These are phyloP conservation scores for Tenthredo livida DNA, from an alignment of 2,888 invertebrate genomes.

Conservation along the genomic window DNA sequence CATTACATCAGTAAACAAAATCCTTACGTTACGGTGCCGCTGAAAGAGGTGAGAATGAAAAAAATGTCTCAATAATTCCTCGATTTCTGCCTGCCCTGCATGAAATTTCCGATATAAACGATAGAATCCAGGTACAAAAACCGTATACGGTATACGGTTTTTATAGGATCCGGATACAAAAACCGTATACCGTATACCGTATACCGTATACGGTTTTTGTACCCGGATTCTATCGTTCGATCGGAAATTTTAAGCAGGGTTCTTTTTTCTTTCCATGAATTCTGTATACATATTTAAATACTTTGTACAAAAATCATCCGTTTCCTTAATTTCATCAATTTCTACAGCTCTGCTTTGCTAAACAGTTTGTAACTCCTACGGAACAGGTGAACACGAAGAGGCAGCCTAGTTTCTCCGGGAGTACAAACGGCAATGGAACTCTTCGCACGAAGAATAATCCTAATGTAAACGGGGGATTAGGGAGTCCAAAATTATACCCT, in stretches of 20 bases:
- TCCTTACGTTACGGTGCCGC: conserved; percentile 90
- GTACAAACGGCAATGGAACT: conserved; percentile 79
- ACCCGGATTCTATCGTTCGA: too few relatives aligned
- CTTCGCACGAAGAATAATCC: conserved; percentile 81
- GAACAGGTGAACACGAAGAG: conserved; percentile 80
- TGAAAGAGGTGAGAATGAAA: conserved; percentile 85
- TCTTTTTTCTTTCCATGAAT: conserved; percentile 56
- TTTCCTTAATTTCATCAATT: conserved; percentile 70
- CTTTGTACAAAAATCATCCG: conserved; percentile 66
- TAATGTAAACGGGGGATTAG: conserved; percentile 78
- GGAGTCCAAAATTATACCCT: conserved; percentile 84
- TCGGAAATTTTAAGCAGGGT: too few relatives aligned
- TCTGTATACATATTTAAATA: conserved; percentile 35
- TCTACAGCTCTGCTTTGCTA: conserved; percentile 54
- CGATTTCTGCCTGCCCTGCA: too few relatives aligned
- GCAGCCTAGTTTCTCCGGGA: conserved; percentile 86
- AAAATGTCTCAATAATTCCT: conserved; percentile 55
- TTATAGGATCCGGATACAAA: too few relatives aligned
- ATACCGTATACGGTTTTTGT: too few relatives aligned
- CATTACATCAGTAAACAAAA: conserved; percentile 92
- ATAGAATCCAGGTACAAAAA: too few relatives aligned
- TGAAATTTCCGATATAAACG: too few relatives aligned
- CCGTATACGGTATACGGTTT: too few relatives aligned
- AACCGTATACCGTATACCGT: too few relatives aligned
- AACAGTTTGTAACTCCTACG: conserved; percentile 76